phyloP scores from a whole-genome alignment of 2,888 invertebrate species.

The Eudasyphora cyanicolor region DNA sequence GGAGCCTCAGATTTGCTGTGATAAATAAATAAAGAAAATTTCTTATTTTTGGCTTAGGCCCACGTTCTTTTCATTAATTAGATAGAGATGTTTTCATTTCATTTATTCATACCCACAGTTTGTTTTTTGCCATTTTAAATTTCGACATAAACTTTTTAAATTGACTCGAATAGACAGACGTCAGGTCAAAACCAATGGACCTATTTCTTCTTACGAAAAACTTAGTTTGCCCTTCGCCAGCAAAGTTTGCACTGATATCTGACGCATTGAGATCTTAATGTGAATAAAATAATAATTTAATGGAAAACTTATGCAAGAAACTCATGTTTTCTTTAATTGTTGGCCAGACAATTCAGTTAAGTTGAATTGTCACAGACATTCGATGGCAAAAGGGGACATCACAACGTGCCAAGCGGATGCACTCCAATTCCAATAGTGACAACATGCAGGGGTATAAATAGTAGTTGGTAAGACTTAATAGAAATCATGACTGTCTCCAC shows the following conservation, averaged over 20 bases:
- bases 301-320: not conserved
- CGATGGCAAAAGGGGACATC: not conserved
- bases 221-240: not conserved
- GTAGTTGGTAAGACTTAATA: no score
- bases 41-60: not conserved
- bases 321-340: not conserved
- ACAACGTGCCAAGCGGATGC: not conserved
- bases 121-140: slow-evolving; percentile 10
- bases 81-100: slow-evolving; percentile 12
- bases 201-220: not conserved
- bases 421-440: no score
- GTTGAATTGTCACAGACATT: not conserved
- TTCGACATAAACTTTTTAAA: slow-evolving; percentile 15
- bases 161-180: not conserved
- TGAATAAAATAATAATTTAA: not conserved
- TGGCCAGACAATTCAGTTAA: not conserved
- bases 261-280: not conserved
- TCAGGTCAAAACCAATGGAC: not conserved
- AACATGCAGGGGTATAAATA: no score
- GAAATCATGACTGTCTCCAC: no score
- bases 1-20: not conserved
- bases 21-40: slow-evolving; percentile 5
- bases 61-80: slow-evolving; percentile 28
- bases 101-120: not conserved
- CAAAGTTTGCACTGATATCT: not conserved